Base-by-base conservation (phyloP, 2,113 vertebrate species). In the Ammodytes marinus region DNA sequence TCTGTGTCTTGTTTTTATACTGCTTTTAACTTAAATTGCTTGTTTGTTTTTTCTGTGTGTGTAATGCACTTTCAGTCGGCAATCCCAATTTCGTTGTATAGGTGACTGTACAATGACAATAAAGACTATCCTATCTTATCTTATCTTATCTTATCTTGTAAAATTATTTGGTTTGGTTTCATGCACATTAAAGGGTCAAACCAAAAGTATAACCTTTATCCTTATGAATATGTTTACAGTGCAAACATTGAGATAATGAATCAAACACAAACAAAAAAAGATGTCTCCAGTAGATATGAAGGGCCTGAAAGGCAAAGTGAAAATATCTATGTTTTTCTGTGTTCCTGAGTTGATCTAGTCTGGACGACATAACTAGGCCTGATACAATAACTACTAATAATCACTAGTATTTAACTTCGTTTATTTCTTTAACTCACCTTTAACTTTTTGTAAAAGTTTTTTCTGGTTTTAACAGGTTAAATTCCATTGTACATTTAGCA, bases 171-270 rank as follows among this genome's bases (percentile, higher is more conserved):
- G 1, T 46, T 43, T 53, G 47, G 39, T 43, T 53, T 53, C 19
- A 54, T 2, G 2, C 14, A 54, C 19, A 7, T 47, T 64, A 17
- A 66, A 65, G 74, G 69, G 57, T 77, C 52, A 77, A 11, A 63
- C 3, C 64, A 42, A 52, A 43, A 39, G 11, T 37, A 3, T 0
- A 71, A 3, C 50, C 37, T 58, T 43, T 73, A 15, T 42, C 42
- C 27, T 17, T 47, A 6, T 60, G 49, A 10, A 50, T 35, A 13
- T 79, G 60, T 86, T 86, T 71, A 4, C 13, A 79, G 8, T 83
- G n/a, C 35, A 42, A 86, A 82, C 69, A 82, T 35, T 79, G 47
- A 54, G 58, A 79, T 66, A 82, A 70, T 46, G n/a, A 2, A 78
- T 6, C 12, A 15, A 17, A 74, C 8, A 70, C 7, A 74, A 59